These are phyloP conservation scores for Promerops cafer DNA, from an alignment of 2,113 vertebrate species.

Conservation along the genomic window DNA sequence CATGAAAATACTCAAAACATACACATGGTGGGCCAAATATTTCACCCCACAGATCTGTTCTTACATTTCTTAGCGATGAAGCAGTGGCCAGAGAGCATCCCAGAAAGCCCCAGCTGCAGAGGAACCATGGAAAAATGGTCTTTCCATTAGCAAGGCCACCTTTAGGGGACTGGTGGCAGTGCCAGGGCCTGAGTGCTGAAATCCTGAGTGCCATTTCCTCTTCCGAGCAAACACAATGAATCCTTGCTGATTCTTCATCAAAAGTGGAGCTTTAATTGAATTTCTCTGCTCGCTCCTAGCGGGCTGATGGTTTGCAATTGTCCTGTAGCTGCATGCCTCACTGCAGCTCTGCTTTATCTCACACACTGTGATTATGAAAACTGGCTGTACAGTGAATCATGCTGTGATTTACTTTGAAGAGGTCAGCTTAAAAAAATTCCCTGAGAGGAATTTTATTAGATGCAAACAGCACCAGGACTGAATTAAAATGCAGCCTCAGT, in stretches of 20 bases:
- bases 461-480: background rate
- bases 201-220: background rate
- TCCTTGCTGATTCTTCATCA: background rate
- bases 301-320: background rate
- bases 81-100: background rate
- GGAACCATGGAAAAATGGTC: background rate
- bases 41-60: background rate
- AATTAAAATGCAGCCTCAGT: conserved; percentile 22
- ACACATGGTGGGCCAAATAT: fast-evolving
- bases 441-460: conserved; percentile 8
- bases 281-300: background rate
- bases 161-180: background rate
- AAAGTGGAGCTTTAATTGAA: background rate
- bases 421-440: conserved; percentile 5
- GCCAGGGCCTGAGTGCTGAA: background rate
- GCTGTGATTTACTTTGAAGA: conserved; percentile 9
- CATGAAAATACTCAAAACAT: background rate
- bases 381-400: background rate
- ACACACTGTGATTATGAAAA: background rate
- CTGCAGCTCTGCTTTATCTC: background rate
- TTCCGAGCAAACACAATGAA: background rate
- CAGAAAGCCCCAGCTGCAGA: background rate
- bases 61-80: background rate
- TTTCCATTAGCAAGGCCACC: background rate
- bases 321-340: background rate